These are phyloP conservation scores for Anthopleura sola DNA, from an alignment of 64 coral and sea anemone genomes.

Conservation along the genomic window DNA sequence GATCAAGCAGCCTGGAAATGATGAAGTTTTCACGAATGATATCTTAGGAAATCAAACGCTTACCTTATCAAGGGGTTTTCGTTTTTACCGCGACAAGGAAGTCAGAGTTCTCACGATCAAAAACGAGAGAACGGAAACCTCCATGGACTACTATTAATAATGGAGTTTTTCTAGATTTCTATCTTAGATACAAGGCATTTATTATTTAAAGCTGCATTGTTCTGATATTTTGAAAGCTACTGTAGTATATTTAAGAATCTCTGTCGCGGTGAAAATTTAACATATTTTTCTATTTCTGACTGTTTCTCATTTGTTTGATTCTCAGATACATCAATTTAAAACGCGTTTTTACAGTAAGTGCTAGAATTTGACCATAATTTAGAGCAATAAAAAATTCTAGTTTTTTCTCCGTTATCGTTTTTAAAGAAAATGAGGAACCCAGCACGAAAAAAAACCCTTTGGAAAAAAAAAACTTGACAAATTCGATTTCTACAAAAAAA, in stretches of 20 bases:
- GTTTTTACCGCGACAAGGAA: background rate
- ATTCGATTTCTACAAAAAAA: background rate
- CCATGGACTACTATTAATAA: background rate
- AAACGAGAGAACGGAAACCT: background rate
- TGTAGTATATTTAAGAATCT: background rate
- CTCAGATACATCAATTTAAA: too few species aligned
- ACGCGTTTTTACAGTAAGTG: too few species aligned
- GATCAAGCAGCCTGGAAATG: background rate
- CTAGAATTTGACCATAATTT: too few species aligned
- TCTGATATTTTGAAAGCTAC: background rate
- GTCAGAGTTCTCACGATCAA: conserved; percentile 1
- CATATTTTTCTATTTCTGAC: background rate
- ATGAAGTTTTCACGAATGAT: background rate
- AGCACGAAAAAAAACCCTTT: background rate
- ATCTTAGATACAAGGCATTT: conserved; percentile 14
- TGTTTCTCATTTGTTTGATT: background rate
- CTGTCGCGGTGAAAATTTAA: background rate
- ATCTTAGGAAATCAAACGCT: background rate
- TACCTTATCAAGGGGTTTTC: background rate
- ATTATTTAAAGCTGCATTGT: background rate
- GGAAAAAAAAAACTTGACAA: too few species aligned
- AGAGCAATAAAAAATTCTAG: too few species aligned
- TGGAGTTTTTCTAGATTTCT: background rate
- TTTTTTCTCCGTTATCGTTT: too few species aligned
- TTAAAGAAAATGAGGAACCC: background rate